Conservation (phyloP, 2,888 invertebrate genomes). For the Cataglyphis cursor region DNA sequence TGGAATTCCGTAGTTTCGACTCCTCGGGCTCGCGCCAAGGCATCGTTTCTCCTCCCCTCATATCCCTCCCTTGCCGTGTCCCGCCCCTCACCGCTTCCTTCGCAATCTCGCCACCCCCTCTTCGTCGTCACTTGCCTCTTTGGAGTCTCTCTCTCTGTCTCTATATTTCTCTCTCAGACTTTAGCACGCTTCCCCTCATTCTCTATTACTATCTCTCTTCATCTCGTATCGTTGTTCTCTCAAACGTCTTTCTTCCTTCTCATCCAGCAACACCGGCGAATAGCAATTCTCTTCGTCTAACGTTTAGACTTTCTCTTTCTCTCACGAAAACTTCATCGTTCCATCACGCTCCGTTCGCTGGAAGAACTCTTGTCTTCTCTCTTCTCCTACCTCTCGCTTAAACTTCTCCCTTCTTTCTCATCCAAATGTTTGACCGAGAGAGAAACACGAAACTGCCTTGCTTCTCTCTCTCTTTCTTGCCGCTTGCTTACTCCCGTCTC, state of each 20-base stretch:
- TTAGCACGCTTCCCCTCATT: conserved; percentile 33
- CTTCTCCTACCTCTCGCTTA: conserved; percentile 41
- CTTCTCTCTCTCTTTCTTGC: conserved; percentile 29
- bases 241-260: conserved; percentile 44
- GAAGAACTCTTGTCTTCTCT: conserved; percentile 24
- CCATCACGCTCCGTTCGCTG: conserved; percentile 16
- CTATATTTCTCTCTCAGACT: conserved; percentile 42
- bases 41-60: conserved; percentile 71
- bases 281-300: conserved; percentile 10
- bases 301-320: conserved; percentile 29
- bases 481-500: conserved; percentile 45
- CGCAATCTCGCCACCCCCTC: conserved; percentile 61
- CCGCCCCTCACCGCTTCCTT: conserved; percentile 68
- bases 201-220: conserved; percentile 32
- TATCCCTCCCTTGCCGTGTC: conserved; percentile 23
- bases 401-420: conserved; percentile 32
- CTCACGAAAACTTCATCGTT: conserved; percentile 17
- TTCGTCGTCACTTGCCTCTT: conserved; percentile 67
- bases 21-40: conserved; percentile 83
- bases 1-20: conserved; percentile 84
- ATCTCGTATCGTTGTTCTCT: conserved; percentile 51
- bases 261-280: conserved; percentile 29
- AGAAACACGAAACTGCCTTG: conserved; percentile 11
- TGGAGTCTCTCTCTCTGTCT: conserved; percentile 51
- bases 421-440: conserved; percentile 32